Evolutionary conservation across 2,113 vertebrate genomes (phyloP), one percentile per base, ranked within the genome.

Genomic region (Leucosticte australis): DNA sequence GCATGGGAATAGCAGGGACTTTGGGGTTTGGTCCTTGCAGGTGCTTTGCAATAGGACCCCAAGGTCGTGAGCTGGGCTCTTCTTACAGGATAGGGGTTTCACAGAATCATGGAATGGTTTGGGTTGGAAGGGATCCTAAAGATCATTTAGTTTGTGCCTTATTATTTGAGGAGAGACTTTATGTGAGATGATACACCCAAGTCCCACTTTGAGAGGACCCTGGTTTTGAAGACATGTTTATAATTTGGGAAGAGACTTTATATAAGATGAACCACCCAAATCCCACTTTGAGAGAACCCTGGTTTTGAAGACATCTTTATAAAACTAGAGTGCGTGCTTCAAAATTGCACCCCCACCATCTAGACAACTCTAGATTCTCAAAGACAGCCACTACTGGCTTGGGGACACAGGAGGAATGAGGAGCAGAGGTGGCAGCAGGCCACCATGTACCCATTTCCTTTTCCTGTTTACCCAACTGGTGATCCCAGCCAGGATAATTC

Each of bases 401-500:
- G 1, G 2, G 60, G 53, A n/a, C 1, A 1, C 69, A 24, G 26
- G 50, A 90, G 59, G 53, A 83, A 39, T 11, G 37, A 50, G 41
- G 37, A 64, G 30, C 7, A 5, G 53, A 63, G 85, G 42, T 37
- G 92, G 31, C 81, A 83, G 28, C 1, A 1, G 41, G 31, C 84
- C 49, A 13, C 71, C 3, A 0, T 33, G 42, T 11, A 6, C 59
- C 73, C 53, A 11, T 79, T 92, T 97, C 93, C 95, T 91, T 35
- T 95, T 96, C 93, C 94, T 92, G 83, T 92, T 95, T 80, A 81
- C 64, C 11, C 8, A 53, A 3, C 18, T 7, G 50, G 24, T 53
- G 92, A 83, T 81, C 52, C 85, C 37, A 69, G 64, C 35, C 37
- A 3, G 26, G 52, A 68, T 60, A 71, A 88, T 16, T 41, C 33